Evolutionary conservation across 2,113 vertebrate species (phyloP).

Genomic region (Labeo catla): DNA sequence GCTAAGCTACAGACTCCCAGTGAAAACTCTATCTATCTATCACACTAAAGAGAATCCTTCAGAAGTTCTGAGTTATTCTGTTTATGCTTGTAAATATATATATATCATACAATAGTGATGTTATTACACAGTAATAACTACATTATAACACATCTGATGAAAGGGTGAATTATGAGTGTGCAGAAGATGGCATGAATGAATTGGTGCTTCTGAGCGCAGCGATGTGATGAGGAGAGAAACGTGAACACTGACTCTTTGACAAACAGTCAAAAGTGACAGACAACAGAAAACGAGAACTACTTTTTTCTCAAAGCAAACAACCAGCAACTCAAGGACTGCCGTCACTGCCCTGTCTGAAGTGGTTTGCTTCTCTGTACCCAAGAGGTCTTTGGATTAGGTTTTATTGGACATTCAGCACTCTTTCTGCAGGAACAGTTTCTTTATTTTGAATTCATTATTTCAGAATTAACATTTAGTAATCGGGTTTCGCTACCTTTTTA

Average conservation of each 20-base stretch:
- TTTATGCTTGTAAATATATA: not conserved
- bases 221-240: constrained; percentile 57
- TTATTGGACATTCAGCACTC: not conserved
- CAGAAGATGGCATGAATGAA: constrained; percentile 32
- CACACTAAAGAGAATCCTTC: not conserved
- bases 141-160: constrained; percentile 7
- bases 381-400: constrained; percentile 44
- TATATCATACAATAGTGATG: not conserved
- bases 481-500: not conserved
- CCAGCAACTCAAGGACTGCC: constrained; percentile 68
- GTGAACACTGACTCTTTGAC: constrained; percentile 71
- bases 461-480: not conserved
- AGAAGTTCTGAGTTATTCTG: not conserved
- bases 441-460: not conserved
- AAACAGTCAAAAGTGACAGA: constrained; percentile 68
- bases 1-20: not conserved
- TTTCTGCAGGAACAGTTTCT: not conserved
- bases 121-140: constrained; percentile 29
- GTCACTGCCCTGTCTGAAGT: constrained; percentile 72
- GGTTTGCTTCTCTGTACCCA: constrained; percentile 64
- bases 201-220: constrained; percentile 51
- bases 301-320: constrained; percentile 31
- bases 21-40: no score
- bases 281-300: constrained; percentile 61
- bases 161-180: not conserved